Conservation (phyloP, 2,888 invertebrate genomes). For the Sericinus montela region DNA sequence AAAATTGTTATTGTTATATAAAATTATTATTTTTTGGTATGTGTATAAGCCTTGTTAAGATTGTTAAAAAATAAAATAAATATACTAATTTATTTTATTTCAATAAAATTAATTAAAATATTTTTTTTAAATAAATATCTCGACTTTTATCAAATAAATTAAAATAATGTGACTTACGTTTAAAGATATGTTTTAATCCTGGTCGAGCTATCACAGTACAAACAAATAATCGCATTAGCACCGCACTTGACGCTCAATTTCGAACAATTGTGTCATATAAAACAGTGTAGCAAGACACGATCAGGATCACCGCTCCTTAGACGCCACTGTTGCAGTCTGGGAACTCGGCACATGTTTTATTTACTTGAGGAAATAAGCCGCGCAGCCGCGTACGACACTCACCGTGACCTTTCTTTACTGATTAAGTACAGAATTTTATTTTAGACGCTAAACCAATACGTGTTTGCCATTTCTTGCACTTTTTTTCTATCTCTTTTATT, state of each 20-base stretch:
- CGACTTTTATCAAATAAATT: not conserved
- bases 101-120: no score
- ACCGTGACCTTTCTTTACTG: slow-evolving; percentile 30
- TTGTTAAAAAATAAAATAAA: no score
- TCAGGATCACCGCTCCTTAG: slow-evolving; percentile 18
- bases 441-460: not conserved
- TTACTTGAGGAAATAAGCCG: slow-evolving; percentile 23
- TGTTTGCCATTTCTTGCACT: not conserved
- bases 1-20: no score
- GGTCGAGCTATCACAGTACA: not conserved
- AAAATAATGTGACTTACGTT: not conserved
- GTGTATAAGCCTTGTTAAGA: no score
- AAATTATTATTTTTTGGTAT: no score
- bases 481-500: no score
- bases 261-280: slow-evolving; percentile 7
- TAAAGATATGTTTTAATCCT: not conserved
- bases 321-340: slow-evolving; percentile 16
- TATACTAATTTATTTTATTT: no score
- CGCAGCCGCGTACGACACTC: slow-evolving; percentile 11
- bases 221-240: slow-evolving; percentile 17
- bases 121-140: not conserved
- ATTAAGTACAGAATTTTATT: slow-evolving; percentile 27
- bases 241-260: slow-evolving; percentile 1
- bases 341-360: slow-evolving; percentile 26
- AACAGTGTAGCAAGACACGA: not conserved